These are phyloP conservation scores for Eospalax fontanierii DNA, from an alignment of 2,797 vertebrate species.

Conservation along the genomic window DNA sequence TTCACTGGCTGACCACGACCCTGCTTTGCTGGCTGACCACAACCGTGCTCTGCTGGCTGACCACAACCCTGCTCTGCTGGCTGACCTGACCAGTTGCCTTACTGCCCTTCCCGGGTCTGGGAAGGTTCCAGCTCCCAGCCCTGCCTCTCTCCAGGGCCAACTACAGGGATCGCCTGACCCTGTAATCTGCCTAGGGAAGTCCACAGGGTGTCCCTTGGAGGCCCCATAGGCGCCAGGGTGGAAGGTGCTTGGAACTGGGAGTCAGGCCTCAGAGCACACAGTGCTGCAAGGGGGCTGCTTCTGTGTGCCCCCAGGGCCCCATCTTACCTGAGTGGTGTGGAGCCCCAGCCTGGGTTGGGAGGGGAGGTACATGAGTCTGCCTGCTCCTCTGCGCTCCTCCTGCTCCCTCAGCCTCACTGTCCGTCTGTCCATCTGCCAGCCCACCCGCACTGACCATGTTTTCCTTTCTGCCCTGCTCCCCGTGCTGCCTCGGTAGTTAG, in stretches of 20 bases:
- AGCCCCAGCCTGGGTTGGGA: background rate
- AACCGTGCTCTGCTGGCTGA: background rate
- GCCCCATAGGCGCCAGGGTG: background rate
- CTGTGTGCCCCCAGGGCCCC: background rate
- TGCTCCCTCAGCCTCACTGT: background rate
- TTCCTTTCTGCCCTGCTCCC: conserved; percentile 91
- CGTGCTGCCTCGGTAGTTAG: conserved; percentile 95
- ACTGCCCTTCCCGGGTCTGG: background rate
- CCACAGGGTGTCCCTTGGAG: background rate
- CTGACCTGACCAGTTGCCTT: background rate
- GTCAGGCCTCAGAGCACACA: no score
- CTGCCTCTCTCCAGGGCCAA: background rate
- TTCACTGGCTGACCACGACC: background rate
- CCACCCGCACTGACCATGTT: conserved; percentile 86
- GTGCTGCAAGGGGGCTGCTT: background rate
- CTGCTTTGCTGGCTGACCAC: background rate
- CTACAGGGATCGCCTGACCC: background rate
- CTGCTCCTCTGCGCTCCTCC: background rate
- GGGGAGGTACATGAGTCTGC: background rate
- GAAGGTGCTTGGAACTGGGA: accelerated
- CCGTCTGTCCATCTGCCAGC: background rate
- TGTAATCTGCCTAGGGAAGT: background rate
- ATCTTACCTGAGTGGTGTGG: accelerated
- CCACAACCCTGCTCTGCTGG: background rate
- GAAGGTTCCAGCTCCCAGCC: background rate